Evolutionary conservation across 2,797 vertebrate species (phyloP).

Genomic region (Coccyzus lansbergi): DNA sequence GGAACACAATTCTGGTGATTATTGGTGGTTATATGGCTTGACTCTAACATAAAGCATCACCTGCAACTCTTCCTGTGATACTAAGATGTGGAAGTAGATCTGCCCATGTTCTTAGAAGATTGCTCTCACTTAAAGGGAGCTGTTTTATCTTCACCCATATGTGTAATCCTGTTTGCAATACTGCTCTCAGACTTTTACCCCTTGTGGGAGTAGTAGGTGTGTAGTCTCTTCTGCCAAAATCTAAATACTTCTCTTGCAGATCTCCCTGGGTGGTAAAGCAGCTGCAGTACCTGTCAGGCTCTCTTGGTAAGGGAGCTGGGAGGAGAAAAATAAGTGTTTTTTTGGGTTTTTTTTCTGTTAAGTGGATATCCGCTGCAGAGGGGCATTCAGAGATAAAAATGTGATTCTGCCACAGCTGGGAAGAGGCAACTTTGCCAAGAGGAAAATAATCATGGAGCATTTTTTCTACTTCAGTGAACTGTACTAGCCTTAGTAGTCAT

Average conservation of each 20-base stretch:
- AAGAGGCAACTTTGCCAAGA: slow-evolving; percentile 10
- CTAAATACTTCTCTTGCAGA: not conserved
- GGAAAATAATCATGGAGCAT: not conserved
- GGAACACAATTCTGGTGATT: not conserved
- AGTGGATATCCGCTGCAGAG: not conserved
- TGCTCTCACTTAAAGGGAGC: not conserved
- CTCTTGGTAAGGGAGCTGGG: not conserved
- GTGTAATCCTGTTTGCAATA: not conserved
- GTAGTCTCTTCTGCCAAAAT: not conserved
- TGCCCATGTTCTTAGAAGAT: not conserved
- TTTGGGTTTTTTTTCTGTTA: not conserved
- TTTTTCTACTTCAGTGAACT: slow-evolving; percentile 9
- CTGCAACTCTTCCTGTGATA: not conserved
- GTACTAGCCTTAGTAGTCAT: not conserved
- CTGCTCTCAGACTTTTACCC: not conserved
- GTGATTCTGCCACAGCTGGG: not conserved
- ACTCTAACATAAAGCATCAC: not conserved
- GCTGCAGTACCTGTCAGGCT: not conserved
- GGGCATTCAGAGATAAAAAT: not conserved
- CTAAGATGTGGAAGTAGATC: not conserved
- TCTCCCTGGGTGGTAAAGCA: not conserved
- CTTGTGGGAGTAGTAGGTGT: not conserved
- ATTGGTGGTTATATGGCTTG: not conserved
- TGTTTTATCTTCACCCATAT: not conserved
- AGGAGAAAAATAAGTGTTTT: not conserved